phyloP scores from a whole-genome alignment of 2,888 invertebrate genomes.

The Epiblema foenella region DNA sequence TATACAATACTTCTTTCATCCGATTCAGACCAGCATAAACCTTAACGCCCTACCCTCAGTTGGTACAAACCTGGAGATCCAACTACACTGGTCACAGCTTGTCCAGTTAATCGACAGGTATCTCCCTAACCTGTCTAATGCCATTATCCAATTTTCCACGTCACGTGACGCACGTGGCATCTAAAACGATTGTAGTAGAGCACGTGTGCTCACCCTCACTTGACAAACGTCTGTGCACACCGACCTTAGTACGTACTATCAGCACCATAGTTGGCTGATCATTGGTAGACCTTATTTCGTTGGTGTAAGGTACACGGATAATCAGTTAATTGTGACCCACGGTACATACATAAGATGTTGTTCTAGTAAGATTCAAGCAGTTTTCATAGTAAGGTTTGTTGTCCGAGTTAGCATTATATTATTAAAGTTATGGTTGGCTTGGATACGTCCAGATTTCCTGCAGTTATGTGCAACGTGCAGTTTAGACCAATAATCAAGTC shows the following conservation, averaged over 20 bases:
- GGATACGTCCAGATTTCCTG: slow-evolving; percentile 5
- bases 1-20: too few relatives aligned
- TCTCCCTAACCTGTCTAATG: background rate
- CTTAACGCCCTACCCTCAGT: background rate
- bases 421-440: slow-evolving; percentile 12
- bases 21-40: too few relatives aligned
- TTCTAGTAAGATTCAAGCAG: background rate
- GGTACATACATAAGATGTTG: background rate
- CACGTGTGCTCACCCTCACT: slow-evolving; percentile 4
- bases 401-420: background rate
- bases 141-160: background rate
- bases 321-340: too few relatives aligned
- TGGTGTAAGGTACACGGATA: too few relatives aligned
- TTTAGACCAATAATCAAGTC: background rate
- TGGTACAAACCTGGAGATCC: background rate
- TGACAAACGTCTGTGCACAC: background rate
- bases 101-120: background rate
- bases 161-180: background rate
- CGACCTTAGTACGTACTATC: background rate
- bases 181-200: background rate
- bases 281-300: too few relatives aligned
- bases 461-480: slow-evolving; percentile 8
- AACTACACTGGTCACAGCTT: background rate
- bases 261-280: too few relatives aligned
- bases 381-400: background rate